Percentiles rank a stretch among this genome's conserved stretches.
Evolutionary conservation across 2,797 vertebrate genomes (phyloP).

Genomic region (Intellagama lesueurii): DNA sequence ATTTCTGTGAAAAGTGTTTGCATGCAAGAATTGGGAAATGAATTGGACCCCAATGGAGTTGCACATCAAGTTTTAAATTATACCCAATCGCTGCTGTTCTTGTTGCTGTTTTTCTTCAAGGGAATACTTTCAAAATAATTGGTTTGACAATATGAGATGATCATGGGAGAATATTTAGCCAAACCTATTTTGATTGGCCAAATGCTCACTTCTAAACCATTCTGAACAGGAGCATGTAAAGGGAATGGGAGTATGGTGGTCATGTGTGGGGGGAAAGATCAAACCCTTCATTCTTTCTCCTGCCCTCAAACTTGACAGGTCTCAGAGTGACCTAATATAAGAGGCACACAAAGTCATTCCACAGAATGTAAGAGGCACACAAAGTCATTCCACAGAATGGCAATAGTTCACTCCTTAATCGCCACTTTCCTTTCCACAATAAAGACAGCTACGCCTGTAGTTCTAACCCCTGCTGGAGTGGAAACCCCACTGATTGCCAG

Average conservation of each 20-base stretch:
- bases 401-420: not conserved
- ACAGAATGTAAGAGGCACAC: too few relatives aligned
- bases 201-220: not conserved
- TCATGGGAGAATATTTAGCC: not conserved
- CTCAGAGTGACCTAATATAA: not conserved
- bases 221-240: too few relatives aligned
- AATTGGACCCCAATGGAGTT: too few relatives aligned
- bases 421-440: too few relatives aligned
- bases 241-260: too few relatives aligned
- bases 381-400: not conserved
- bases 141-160: not conserved
- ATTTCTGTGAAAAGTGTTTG: too few relatives aligned
- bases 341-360: too few relatives aligned
- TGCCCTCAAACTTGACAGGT: not conserved
- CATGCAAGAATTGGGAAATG: too few relatives aligned
- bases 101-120: not conserved
- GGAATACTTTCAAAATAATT: not conserved
- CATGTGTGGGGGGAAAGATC: too few relatives aligned
- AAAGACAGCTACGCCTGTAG: not conserved
- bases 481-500: not conserved
- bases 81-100: too few relatives aligned
- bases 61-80: too few relatives aligned
- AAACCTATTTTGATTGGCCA: not conserved
- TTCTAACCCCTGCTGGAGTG: not conserved
- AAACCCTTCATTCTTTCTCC: too few relatives aligned